Evolutionary conservation across 2,888 invertebrate genomes (phyloP).

Genomic region (Mimumesa dahlbomi): DNA sequence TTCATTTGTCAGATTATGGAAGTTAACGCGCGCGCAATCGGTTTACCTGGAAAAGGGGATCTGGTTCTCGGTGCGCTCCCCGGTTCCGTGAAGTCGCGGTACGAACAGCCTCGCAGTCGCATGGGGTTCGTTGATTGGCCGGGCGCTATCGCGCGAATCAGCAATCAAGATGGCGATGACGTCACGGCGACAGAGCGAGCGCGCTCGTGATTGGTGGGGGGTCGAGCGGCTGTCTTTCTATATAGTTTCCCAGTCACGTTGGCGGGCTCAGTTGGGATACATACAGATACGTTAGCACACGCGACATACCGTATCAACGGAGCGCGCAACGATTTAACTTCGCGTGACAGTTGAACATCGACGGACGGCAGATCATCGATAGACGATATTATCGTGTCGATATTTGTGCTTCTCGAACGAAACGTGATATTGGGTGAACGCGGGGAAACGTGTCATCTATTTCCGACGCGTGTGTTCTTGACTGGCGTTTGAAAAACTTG

Average conservation of each 20-base stretch:
- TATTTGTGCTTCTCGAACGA: no score
- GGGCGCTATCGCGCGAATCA: slow-evolving; percentile 69
- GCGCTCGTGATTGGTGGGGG: slow-evolving; percentile 49
- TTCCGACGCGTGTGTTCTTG: no score
- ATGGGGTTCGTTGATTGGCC: slow-evolving; percentile 55
- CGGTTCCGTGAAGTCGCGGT: slow-evolving; percentile 56
- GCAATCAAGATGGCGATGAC: slow-evolving; percentile 73
- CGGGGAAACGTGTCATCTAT: no score
- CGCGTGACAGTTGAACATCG: slow-evolving; percentile 53
- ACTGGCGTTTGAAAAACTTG: no score
- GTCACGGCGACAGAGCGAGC: slow-evolving; percentile 65
- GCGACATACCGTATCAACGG: slow-evolving; percentile 15
- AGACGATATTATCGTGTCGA: no score
- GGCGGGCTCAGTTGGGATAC: slow-evolving; percentile 71
- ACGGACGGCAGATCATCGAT: no score
- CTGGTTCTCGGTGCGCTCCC: slow-evolving; percentile 57
- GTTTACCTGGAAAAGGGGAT: slow-evolving; percentile 65
- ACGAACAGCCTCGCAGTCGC: slow-evolving; percentile 21
- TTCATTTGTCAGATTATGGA: slow-evolving; percentile 35
- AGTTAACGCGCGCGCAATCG: slow-evolving; percentile 36
- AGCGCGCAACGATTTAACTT: neutral
- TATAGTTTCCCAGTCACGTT: slow-evolving; percentile 77
- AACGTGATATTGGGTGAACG: no score
- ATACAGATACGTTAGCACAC: slow-evolving; percentile 48
- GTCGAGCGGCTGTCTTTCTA: slow-evolving; percentile 63